Conservation (phyloP, 2,888 invertebrate species). For the Pyrgus malvae region DNA sequence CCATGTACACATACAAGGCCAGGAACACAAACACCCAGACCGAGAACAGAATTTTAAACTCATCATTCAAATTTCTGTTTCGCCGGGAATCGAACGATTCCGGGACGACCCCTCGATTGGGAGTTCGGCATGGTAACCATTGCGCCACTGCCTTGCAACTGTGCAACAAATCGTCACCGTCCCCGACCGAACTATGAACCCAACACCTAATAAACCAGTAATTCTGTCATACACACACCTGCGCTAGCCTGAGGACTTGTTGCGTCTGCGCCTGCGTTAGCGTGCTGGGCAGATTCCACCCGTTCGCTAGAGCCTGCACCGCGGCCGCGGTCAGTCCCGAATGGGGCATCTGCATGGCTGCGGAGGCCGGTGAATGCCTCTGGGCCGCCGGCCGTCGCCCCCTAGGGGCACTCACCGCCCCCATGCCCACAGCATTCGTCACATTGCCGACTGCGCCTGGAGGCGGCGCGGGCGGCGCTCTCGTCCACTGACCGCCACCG, state of each 20-base stretch:
- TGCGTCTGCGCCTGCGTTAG: conserved; percentile 76
- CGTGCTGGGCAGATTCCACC: conserved; percentile 57
- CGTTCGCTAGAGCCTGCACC: conserved; percentile 70
- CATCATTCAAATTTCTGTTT: no score
- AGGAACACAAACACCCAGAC: no score
- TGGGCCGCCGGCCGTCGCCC: conserved; percentile 55
- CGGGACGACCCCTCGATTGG: no score
- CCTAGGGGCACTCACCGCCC: conserved; percentile 58
- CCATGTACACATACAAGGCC: no score
- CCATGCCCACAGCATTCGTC: conserved; percentile 48
- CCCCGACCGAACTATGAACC: no score
- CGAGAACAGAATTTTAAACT: no score
- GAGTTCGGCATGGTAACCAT: no score
- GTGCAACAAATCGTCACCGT: no score
- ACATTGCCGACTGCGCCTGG: conserved; percentile 55
- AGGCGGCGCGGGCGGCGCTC: conserved; percentile 88
- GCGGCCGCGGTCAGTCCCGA: conserved; percentile 64
- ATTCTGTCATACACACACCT: conserved; percentile 58
- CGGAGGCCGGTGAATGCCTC: conserved; percentile 56
- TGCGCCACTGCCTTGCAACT: no score
- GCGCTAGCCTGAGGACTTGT: conserved; percentile 75
- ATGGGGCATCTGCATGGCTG: conserved; percentile 67
- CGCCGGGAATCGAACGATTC: no score
- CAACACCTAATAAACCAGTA: no score
- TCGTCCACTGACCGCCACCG: conserved; percentile 88